Conservation (phyloP, 1,140 invertebrate genomes). For the Eulimnadia texana region DNA sequence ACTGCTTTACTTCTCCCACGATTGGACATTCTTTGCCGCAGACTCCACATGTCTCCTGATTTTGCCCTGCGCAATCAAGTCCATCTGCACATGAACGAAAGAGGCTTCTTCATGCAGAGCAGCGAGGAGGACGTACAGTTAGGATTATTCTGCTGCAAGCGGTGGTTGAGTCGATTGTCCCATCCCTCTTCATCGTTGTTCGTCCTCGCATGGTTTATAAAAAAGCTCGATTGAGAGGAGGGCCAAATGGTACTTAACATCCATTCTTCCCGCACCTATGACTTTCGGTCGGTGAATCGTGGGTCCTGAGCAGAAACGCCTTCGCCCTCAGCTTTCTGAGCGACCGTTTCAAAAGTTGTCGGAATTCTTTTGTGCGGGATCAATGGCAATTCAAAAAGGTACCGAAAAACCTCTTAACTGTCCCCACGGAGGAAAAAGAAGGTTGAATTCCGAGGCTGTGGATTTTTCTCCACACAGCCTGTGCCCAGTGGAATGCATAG, state of each 20-base stretch:
- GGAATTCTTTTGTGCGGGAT: neutral
- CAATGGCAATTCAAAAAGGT: neutral
- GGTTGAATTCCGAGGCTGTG: neutral
- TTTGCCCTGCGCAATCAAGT: neutral
- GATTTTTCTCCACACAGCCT: neutral
- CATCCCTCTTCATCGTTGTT: conserved; percentile 4
- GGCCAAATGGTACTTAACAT: neutral
- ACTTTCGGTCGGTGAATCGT: neutral
- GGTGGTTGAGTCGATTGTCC: neutral
- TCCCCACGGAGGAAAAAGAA: neutral
- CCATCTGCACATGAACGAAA: neutral
- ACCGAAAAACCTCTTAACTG: neutral
- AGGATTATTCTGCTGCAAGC: neutral
- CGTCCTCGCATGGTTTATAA: neutral
- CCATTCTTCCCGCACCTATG: neutral
- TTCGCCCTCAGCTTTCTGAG: neutral
- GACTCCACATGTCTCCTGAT: neutral
- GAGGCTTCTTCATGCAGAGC: neutral
- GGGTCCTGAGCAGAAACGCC: neutral
- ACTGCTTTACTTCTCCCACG: neutral
- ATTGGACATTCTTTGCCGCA: neutral
- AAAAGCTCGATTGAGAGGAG: neutral
- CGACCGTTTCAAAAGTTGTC: neutral
- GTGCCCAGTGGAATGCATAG: neutral
- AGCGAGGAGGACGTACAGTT: neutral